Conservation (phyloP, 92 coral and sea anemone genomes). For the Epizoanthus rinbou region DNA sequence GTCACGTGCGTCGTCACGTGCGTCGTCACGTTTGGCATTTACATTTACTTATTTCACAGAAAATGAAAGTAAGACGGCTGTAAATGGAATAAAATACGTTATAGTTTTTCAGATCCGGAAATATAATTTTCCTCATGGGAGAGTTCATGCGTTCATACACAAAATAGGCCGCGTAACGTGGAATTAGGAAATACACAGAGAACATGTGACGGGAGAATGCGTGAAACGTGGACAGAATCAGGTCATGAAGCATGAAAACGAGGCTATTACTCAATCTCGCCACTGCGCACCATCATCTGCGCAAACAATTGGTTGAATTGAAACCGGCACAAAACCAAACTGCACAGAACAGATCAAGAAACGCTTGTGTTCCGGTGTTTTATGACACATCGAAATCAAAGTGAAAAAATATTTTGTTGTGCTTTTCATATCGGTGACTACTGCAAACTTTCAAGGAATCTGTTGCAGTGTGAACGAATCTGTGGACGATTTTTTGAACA, state of each 20-base stretch:
- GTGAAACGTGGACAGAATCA: constrained; percentile 22
- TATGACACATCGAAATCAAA: background rate
- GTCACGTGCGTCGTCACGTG: too few species aligned
- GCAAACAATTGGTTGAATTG: constrained; percentile 9
- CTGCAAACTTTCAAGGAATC: background rate
- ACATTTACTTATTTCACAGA: too few species aligned
- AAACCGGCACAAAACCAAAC: background rate
- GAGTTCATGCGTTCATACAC: too few species aligned
- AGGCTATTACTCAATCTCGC: constrained; percentile 32
- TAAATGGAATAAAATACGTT: too few species aligned
- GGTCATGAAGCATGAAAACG: constrained; percentile 5
- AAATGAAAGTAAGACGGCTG: too few species aligned
- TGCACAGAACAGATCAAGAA: background rate
- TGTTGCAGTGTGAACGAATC: background rate
- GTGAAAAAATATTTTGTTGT: background rate
- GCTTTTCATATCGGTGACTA: background rate
- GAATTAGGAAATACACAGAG: background rate
- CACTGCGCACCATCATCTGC: constrained; percentile 32
- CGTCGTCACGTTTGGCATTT: too few species aligned
- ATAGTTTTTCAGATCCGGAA: too few species aligned
- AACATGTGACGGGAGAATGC: constrained; percentile 28
- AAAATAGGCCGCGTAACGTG: too few species aligned
- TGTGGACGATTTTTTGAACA: constrained; percentile 1
- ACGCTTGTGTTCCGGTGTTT: background rate
- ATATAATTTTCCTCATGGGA: too few species aligned